Percentiles rank a stretch among this genome's conserved stretches.
These are phyloP conservation scores for Rhineura floridana DNA, from an alignment of 2,113 vertebrate species.

Conservation along the genomic window DNA sequence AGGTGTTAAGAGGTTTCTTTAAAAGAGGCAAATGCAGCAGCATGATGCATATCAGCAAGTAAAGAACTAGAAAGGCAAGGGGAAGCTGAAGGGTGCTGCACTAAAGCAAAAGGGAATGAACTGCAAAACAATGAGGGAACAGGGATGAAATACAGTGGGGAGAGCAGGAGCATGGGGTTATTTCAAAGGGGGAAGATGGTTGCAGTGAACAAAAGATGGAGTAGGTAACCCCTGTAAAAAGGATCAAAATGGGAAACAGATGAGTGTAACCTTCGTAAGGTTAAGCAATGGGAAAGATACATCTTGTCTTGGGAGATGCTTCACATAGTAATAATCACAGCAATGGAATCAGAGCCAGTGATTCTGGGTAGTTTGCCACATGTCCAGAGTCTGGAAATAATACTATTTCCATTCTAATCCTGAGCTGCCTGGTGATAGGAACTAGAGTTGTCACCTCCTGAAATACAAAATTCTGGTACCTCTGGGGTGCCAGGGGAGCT, in stretches of 20 bases:
- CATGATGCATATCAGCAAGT: not conserved
- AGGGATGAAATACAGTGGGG: not conserved
- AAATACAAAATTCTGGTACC: not conserved
- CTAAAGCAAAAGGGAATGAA: not conserved
- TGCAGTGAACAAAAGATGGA: not conserved
- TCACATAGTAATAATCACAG: not conserved
- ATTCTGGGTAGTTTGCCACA: not conserved
- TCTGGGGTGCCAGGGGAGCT: too few relatives aligned
- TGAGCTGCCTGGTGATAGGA: not conserved
- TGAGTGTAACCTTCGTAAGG: not conserved
- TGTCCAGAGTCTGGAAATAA: not conserved
- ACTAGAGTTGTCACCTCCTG: not conserved
- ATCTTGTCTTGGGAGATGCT: not conserved
- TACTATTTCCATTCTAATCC: not conserved
- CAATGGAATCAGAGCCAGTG: not conserved
- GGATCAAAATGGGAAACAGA: not conserved
- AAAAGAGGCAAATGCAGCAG: not conserved
- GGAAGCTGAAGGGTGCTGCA: not conserved
- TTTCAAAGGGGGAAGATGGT: not conserved
- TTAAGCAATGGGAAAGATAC: not conserved
- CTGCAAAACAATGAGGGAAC: not conserved
- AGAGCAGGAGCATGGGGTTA: not conserved
- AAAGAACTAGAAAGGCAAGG: not conserved
- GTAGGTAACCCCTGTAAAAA: not conserved
- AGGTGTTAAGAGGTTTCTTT: not conserved